phyloP scores from a whole-genome alignment of 92 coral and sea anemone species.

The Epizoanthus stellaris region DNA sequence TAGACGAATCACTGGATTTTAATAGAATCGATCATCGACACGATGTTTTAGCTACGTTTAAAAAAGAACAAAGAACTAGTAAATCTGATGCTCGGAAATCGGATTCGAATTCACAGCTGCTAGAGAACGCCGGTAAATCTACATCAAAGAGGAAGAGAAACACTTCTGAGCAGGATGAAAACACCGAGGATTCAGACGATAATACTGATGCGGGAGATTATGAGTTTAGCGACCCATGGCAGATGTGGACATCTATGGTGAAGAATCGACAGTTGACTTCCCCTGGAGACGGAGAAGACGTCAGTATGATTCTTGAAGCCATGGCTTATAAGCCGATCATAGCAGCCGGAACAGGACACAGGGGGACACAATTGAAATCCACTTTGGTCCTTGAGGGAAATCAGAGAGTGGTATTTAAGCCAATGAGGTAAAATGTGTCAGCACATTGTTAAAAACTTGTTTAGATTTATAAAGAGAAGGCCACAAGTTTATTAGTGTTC shows the following conservation, averaged over 20 bases:
- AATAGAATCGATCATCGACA: constrained; percentile 78
- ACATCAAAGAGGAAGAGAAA: constrained; percentile 40
- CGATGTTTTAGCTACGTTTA: background rate
- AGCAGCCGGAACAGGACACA: constrained; percentile 80
- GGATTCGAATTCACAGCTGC: background rate
- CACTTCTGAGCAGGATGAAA: constrained; percentile 17
- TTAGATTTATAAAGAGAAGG: no score
- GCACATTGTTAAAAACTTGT: background rate
- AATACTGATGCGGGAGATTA: constrained; percentile 67
- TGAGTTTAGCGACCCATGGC: constrained; percentile 90
- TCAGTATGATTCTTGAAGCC: constrained; percentile 85
- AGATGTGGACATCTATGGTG: constrained; percentile 92
- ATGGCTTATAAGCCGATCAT: constrained; percentile 81
- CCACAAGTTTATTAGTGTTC: no score
- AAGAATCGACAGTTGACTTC: constrained; percentile 67
- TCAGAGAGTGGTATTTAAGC: constrained; percentile 96
- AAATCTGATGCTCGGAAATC: background rate
- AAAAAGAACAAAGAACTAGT: constrained; percentile 7
- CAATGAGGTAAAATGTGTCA: constrained; percentile 74
- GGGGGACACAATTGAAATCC: constrained; percentile 93
- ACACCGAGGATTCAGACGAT: constrained; percentile 32
- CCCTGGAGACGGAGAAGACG: constrained; percentile 51
- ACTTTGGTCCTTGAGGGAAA: constrained; percentile 86
- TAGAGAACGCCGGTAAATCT: constrained; percentile 13
- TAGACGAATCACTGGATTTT: constrained; percentile 62